phyloP scores from a whole-genome alignment of 2,888 invertebrate species.

The Sinohyriopsis cumingii region DNA sequence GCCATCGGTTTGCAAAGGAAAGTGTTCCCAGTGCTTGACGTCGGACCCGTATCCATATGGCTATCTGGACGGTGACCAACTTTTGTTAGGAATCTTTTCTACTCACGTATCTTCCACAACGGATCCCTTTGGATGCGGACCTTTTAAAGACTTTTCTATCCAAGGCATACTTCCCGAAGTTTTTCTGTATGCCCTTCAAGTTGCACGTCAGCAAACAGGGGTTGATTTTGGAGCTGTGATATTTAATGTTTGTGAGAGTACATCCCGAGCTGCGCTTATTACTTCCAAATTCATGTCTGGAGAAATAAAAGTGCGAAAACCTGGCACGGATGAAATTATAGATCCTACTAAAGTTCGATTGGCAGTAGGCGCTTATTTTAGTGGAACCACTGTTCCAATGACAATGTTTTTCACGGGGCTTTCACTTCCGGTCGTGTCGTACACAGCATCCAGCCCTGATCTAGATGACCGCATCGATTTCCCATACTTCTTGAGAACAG shows the following conservation, averaged over 20 bases:
- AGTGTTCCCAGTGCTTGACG: too few species aligned
- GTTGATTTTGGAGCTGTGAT: conserved; percentile 51
- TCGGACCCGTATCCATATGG: conserved; percentile 13
- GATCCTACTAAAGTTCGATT: conserved; percentile 59
- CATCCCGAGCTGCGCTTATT: conserved; percentile 16
- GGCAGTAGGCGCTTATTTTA: conserved; percentile 75
- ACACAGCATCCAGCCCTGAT: conserved; percentile 50
- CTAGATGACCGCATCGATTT: conserved; percentile 46
- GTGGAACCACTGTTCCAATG: conserved; percentile 50
- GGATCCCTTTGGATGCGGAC: conserved; percentile 38
- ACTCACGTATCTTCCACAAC: conserved; percentile 28
- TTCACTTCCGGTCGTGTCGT: conserved; percentile 50
- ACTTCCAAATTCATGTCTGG: conserved; percentile 28
- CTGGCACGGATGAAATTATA: conserved; percentile 5
- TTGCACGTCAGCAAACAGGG: conserved; percentile 23
- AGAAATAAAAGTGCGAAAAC: conserved; percentile 10
- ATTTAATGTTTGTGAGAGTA: conserved; percentile 57
- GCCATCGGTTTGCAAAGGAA: too few species aligned
- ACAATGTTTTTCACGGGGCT: conserved; percentile 41
- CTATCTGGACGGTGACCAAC: conserved; percentile 34
- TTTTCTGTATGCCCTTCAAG: conserved; percentile 41
- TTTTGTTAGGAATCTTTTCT: conserved; percentile 51
- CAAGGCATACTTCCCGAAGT: conserved; percentile 50
- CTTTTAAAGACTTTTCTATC: conserved; percentile 37
- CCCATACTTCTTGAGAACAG: conserved; percentile 55